Conservation (phyloP, 2,888 invertebrate genomes). For the Cylloceria caligata region DNA sequence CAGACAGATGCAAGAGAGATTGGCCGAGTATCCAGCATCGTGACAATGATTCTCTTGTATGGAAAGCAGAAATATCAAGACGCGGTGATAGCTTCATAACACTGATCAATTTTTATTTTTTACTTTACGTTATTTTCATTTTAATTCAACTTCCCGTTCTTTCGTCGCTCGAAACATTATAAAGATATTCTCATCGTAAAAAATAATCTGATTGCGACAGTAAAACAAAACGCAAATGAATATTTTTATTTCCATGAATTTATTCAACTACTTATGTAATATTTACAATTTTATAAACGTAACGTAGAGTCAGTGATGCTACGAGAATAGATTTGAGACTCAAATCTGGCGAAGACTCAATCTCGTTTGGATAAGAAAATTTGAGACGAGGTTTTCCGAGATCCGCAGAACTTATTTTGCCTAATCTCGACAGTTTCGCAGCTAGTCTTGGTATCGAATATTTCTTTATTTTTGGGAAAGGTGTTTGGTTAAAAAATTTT, state of each 20-base stretch:
- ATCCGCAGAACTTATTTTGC: too few species aligned
- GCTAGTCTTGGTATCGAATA: too few species aligned
- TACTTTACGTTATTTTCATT: constrained; percentile 1
- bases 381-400: too few species aligned
- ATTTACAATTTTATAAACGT: neutral
- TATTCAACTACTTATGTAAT: constrained; percentile 1
- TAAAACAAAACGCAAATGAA: neutral
- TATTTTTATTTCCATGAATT: constrained; percentile 1
- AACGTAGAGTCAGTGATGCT: too few species aligned
- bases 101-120: constrained; percentile 18
- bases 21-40: constrained; percentile 5
- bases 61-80: constrained; percentile 5
- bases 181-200: neutral
- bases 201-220: neutral
- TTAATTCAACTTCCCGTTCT: neutral
- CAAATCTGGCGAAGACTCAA: too few species aligned
- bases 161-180: constrained; percentile 12
- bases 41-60: too few species aligned
- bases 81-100: constrained; percentile 18
- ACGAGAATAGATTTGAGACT: too few species aligned
- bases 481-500: too few species aligned
- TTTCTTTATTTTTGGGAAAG: too few species aligned
- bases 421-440: too few species aligned
- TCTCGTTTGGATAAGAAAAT: too few species aligned
- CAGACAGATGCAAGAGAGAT: neutral